A percentile compares a stretch with the other conserved stretches of the same genome.
Conservation (phyloP, 2,113 vertebrate genomes). For the Sceloporus tristichus region DNA sequence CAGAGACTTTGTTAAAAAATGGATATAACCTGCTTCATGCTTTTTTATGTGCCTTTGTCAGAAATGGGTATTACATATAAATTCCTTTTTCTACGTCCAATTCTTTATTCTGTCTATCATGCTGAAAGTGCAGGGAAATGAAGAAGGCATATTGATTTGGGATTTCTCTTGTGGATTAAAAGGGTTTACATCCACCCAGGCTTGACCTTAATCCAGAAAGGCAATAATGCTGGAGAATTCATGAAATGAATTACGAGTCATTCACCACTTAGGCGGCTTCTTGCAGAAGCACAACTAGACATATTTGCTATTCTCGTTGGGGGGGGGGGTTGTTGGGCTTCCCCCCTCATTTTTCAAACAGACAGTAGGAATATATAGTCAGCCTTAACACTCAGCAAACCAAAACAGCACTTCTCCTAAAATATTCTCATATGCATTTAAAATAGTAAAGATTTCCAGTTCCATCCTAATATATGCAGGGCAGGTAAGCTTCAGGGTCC, state of each 20-base stretch:
- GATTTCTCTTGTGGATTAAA: slow-evolving; percentile 56
- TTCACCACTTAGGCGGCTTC: slow-evolving; percentile 61
- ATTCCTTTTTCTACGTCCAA: slow-evolving; percentile 51
- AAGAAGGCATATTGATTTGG: slow-evolving; percentile 60
- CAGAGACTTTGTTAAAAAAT: background rate
- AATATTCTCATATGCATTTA: background rate
- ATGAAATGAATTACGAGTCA: slow-evolving; percentile 63
- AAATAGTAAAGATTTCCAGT: background rate
- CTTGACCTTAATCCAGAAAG: slow-evolving; percentile 60
- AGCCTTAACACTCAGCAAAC: background rate
- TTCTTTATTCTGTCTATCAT: slow-evolving; percentile 53
- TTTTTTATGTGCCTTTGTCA: slow-evolving; percentile 18
- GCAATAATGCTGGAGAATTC: slow-evolving; percentile 54
- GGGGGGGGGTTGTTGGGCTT: slow-evolving; percentile 26
- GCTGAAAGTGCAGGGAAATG: slow-evolving; percentile 58
- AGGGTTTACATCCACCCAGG: slow-evolving; percentile 54
- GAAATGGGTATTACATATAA: slow-evolving; percentile 29
- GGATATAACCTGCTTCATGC: slow-evolving; percentile 40
- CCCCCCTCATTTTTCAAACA: slow-evolving; percentile 39
- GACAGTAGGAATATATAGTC: background rate
- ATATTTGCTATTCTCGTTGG: slow-evolving; percentile 55
- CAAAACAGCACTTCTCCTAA: background rate
- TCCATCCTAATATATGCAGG: background rate
- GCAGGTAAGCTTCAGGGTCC: too few species aligned
- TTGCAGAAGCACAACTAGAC: slow-evolving; percentile 64